These are phyloP conservation scores for Engystomops pustulosus DNA, from an alignment of 2,113 vertebrate genomes.

Conservation along the genomic window DNA sequence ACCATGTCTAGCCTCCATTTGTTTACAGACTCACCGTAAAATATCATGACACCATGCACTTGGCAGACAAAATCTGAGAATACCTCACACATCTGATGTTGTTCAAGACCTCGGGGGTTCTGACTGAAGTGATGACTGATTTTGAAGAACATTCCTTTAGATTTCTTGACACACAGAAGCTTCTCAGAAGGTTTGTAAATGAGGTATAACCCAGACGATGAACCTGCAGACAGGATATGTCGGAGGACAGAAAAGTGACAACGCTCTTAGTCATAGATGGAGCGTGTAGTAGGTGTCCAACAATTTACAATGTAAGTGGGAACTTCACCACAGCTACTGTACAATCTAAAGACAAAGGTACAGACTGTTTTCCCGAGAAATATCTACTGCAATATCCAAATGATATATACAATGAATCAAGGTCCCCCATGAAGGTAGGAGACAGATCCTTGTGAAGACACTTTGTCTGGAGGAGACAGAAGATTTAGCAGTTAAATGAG, in stretches of 20 bases:
- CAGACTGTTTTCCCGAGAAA: no score
- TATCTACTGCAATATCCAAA: neutral
- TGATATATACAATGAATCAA: no score
- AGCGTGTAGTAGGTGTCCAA: neutral
- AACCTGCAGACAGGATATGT: neutral
- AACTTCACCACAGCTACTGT: neutral
- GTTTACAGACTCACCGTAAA: neutral
- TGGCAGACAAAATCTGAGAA: neutral
- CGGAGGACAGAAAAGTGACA: slow-evolving; percentile 13
- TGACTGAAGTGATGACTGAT: neutral
- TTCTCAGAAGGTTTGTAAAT: neutral
- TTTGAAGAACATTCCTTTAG: neutral
- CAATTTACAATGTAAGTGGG: neutral
- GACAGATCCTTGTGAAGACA: no score
- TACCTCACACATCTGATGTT: neutral
- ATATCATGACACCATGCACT: neutral
- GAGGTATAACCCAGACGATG: neutral
- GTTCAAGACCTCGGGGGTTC: slow-evolving; percentile 7
- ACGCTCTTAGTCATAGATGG: neutral
- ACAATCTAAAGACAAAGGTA: no score
- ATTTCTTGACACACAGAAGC: neutral
- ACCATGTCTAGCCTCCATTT: neutral
- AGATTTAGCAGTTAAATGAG: neutral
- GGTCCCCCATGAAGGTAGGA: no score
- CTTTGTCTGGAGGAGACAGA: neutral